Base-by-base conservation (phyloP, 1,140 invertebrate genomes). In the Lasioglossum baleicum region DNA sequence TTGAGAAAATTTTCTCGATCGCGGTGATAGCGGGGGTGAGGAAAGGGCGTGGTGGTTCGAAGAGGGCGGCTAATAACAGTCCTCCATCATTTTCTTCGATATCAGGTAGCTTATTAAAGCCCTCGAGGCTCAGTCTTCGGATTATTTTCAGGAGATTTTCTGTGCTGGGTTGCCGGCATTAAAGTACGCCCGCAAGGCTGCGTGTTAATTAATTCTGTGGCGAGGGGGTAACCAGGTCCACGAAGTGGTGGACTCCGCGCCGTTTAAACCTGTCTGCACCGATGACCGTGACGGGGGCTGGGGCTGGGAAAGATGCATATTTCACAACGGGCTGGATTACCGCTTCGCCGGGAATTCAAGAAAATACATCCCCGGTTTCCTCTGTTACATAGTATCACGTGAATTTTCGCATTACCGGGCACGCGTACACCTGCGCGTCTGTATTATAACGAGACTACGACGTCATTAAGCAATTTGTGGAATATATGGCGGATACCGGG, bases 161-260 rank as follows among this genome's bases (percentile, higher is more conserved):
- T n/a, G 42, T 53, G 15, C 17, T 6, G 20, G 77, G 70, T 42
- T 2, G 7, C 7, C 17, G 53, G 60, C 74, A 73, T 80, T 83
- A 79, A 72, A 81, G 71, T 60, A 74, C 76, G 64, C 60, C 85
- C 80, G 61, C 48, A 64, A 80, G 84, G 61, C 66, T 64, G 80
- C 65, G 65, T 82, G 75, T 86, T 87, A 84, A 87, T 86, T 87
- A 87, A 87, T 87, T 86, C 76, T 79, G 69, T n/a, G 78, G 79
- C 56, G 79, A 58, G 66, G 74, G 35, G 70, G 75, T 68, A 79
- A 72, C 63, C 69, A 67, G 68, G 67, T 72, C 31, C 60, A 71
- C 68, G 61, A 67, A 81, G 63, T 11, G 69, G 67, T n/a, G 75
- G 69, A 79, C 68, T 35, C 40, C 1, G 67, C 58, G 48, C 35